Evolutionary conservation across 2,888 invertebrate species (phyloP).

Genomic region (Myathropa florea): DNA sequence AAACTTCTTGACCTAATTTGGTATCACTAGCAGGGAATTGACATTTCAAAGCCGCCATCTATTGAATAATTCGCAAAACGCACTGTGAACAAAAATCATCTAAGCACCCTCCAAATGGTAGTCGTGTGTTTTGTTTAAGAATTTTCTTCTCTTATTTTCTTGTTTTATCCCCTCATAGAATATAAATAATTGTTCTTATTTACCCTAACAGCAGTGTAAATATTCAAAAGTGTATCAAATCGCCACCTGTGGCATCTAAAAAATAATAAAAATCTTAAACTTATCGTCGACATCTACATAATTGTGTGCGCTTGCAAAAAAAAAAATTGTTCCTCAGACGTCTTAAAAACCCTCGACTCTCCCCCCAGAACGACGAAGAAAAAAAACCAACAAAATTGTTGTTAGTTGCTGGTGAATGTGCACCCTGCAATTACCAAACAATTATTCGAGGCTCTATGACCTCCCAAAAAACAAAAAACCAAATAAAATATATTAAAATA

Average conservation of each 20-base stretch:
- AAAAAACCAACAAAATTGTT: slow-evolving; percentile 19
- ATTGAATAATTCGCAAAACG: slow-evolving; percentile 34
- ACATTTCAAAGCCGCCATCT: slow-evolving; percentile 58
- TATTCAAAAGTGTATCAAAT: slow-evolving; percentile 15
- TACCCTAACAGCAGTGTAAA: not conserved
- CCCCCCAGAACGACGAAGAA: slow-evolving; percentile 16
- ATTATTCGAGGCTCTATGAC: slow-evolving; percentile 12
- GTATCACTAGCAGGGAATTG: slow-evolving; percentile 31
- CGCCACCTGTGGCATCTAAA: not conserved
- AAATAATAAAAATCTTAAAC: slow-evolving; percentile 7
- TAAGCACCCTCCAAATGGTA: slow-evolving; percentile 69
- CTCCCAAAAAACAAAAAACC: not conserved
- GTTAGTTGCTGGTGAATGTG: slow-evolving; percentile 22
- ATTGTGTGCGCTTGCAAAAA: slow-evolving; percentile 40
- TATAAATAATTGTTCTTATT: slow-evolving; percentile 1
- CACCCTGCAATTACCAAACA: slow-evolving; percentile 41
- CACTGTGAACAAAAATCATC: slow-evolving; percentile 35
- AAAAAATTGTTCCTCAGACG: slow-evolving; percentile 20
- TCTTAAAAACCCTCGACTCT: slow-evolving; percentile 24
- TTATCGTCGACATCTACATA: slow-evolving; percentile 16
- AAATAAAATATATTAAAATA: not conserved
- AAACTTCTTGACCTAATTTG: not conserved
- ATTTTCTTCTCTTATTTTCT: slow-evolving; percentile 55
- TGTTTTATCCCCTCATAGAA: slow-evolving; percentile 34
- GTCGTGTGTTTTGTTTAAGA: slow-evolving; percentile 73